A percentile compares a stretch with the other conserved stretches of the same genome.
phyloP scores from a whole-genome alignment of 1,140 invertebrate genomes.

The Harlomillsia oculata region DNA sequence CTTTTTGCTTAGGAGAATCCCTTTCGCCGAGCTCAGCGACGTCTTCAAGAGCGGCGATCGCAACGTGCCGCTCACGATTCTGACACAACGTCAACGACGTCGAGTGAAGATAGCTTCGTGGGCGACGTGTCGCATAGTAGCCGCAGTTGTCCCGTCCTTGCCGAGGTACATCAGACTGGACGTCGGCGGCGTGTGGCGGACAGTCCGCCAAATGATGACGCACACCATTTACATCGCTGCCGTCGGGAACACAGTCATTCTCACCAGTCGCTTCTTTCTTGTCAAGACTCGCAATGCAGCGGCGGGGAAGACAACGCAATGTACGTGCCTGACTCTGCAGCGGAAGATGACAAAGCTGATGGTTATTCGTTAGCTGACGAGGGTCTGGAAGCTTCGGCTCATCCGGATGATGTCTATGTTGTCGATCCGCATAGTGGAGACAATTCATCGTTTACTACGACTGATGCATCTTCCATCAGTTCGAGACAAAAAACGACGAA shows the following conservation, averaged over 20 bases:
- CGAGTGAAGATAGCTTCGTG: slow-evolving; percentile 1
- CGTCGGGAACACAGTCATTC: not conserved
- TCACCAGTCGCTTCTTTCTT: not conserved
- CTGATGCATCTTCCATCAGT: too few species aligned
- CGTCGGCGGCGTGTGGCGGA: not conserved
- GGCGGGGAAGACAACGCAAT: slow-evolving; percentile 8
- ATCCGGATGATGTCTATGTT: too few species aligned
- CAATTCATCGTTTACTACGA: too few species aligned
- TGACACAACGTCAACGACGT: slow-evolving; percentile 6
- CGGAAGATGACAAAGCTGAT: not conserved
- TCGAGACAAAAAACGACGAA: too few species aligned
- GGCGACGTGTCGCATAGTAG: not conserved
- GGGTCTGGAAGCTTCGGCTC: too few species aligned
- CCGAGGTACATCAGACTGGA: slow-evolving; percentile 10
- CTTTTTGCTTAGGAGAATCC: slow-evolving; percentile 20
- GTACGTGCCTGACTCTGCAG: slow-evolving; percentile 5
- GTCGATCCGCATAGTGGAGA: too few species aligned
- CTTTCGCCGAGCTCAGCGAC: slow-evolving; percentile 14
- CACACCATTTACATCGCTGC: not conserved
- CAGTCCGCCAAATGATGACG: not conserved
- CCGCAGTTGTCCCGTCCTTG: slow-evolving; percentile 6
- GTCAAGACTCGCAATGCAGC: not conserved
- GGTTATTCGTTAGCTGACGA: too few species aligned
- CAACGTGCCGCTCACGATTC: not conserved
- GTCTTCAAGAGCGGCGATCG: slow-evolving; percentile 3